Percentiles rank a stretch among this genome's conserved stretches.
Conservation (phyloP, 2,888 invertebrate genomes). For the Doris montereyensis region DNA sequence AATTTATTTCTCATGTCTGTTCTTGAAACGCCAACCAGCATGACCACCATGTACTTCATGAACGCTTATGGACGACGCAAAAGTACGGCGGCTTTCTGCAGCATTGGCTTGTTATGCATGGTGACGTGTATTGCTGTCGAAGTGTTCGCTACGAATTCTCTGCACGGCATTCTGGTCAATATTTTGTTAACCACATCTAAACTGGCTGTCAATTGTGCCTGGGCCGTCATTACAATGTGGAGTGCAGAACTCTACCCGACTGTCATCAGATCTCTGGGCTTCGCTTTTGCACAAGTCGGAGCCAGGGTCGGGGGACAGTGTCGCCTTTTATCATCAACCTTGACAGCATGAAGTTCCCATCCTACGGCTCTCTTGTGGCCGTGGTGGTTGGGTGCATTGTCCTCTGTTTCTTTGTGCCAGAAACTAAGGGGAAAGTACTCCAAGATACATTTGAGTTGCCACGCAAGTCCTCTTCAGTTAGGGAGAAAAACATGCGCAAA, state of each 20-base stretch:
- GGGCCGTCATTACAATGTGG: not conserved
- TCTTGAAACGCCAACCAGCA: conserved; percentile 68
- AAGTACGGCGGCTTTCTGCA: not conserved
- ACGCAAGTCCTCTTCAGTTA: no score
- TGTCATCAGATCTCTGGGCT: not conserved
- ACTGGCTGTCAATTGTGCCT: not conserved
- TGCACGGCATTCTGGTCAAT: not conserved
- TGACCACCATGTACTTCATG: conserved; percentile 27
- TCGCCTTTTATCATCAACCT: not conserved
- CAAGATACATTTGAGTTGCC: no score
- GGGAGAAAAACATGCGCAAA: no score
- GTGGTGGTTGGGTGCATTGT: not conserved
- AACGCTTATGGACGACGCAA: conserved; percentile 29
- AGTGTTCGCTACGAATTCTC: not conserved
- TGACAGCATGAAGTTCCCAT: not conserved
- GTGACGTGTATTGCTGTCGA: not conserved
- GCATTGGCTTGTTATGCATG: not conserved
- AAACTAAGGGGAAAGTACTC: not conserved
- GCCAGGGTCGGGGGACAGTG: not conserved
- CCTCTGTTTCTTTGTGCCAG: not conserved
- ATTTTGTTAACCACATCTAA: not conserved
- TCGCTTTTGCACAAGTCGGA: not conserved
- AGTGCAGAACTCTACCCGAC: not conserved
- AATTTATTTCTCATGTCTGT: conserved; percentile 73
- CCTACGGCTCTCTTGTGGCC: not conserved